phyloP scores from a whole-genome alignment of 2,797 vertebrate species.

The Lophotriccus pileatus region DNA sequence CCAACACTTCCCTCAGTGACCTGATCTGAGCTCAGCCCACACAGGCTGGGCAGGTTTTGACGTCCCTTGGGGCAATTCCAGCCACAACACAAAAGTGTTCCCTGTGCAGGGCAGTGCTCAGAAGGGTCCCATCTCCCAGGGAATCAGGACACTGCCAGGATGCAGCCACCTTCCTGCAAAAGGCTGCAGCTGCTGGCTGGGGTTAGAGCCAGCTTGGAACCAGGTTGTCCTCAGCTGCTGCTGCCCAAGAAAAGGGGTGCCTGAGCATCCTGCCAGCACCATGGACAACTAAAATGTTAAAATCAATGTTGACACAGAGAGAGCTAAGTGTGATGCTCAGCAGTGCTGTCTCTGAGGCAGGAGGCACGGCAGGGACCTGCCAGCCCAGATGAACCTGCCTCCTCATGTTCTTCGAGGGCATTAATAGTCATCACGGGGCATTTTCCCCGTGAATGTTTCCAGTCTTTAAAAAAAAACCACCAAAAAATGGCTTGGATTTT shows the following conservation, averaged over 20 bases:
- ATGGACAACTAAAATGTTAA: not conserved
- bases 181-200: not conserved
- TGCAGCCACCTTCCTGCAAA: not conserved
- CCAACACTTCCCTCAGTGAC: not conserved
- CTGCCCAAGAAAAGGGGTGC: not conserved
- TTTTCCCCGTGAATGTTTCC: not conserved
- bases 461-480: not conserved
- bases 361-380: not conserved
- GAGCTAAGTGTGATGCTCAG: not conserved
- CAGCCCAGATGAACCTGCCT: not conserved
- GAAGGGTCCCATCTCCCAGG: not conserved
- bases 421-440: not conserved
- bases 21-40: not conserved
- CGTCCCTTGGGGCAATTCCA: not conserved
- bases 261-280: not conserved
- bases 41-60: accelerated
- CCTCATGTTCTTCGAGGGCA: not conserved
- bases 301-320: not conserved
- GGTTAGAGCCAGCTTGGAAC: not conserved
- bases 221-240: not conserved
- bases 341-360: not conserved
- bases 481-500: not conserved
- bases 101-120: not conserved
- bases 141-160: not conserved
- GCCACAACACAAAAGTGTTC: too few relatives aligned